Evolutionary conservation across 2,888 invertebrate genomes (phyloP), one percentile per base, ranked within the genome.

Genomic region (Branchipolynoe longqiensis): DNA sequence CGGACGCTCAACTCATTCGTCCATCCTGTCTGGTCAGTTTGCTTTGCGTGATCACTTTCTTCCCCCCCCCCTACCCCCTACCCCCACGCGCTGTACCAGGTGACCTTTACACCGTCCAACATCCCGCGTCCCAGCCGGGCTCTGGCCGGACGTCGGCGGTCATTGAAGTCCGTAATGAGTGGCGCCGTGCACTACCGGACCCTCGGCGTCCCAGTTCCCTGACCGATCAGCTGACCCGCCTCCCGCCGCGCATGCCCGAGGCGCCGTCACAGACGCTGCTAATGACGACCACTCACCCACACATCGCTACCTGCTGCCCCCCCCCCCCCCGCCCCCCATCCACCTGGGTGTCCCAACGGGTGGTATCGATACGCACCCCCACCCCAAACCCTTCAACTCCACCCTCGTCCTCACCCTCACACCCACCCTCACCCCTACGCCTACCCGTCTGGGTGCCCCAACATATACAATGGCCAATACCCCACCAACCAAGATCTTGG

Each of bases 121-220:
- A 8, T 69, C 69, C 69, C 38, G 36, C 36, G 48, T 69, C 1
- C 62, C 22, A 14, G 69, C 8, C 38, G n/a, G n/a, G n/a, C n/a
- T n/a, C n/a, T n/a, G n/a, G n/a, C n/a, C n/a, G n/a, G n/a, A 22
- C 36, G 4, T 38, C 69, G 36, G 1, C 36, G 8, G 33, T 38
- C 38, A 38, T 8, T 33, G 38, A 69, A 38, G 12, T n/a, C 69
- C 36, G 33, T 69, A 69, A 69, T 69, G 36, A 69, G 36, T 38
- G n/a, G 69, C 38, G 36, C 36, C 38, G 69, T 69, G 69, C 69
- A 22, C 38, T 69, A 69, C 69, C 69, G 69, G 69, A n/a, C n/a
- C n/a, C 36, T 36, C n/a, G 36, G 38, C 38, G 36, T 14, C 36
- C 69, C 69, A 69, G 8, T 69, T 14, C 69, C 69, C n/a, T 69